Base-by-base conservation (phyloP, 2,888 invertebrate genomes). In the Leptopilina myrica region DNA sequence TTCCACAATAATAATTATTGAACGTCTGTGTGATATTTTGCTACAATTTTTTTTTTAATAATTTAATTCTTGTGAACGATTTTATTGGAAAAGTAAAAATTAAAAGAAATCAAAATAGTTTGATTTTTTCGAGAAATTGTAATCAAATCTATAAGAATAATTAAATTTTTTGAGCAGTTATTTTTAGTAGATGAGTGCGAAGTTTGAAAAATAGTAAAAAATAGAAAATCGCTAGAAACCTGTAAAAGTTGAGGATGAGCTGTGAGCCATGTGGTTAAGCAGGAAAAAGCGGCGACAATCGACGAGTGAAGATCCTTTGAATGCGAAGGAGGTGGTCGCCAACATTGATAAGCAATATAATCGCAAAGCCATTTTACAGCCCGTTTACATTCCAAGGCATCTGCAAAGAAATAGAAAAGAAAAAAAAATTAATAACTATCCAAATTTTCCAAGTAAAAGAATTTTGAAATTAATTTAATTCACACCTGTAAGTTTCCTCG, bases 301-400 rank as follows among this genome's bases (percentile, higher is more conserved):
- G 98, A 97, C 33, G 98, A 98, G 93, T 99, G 98, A 84, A 98
- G 93, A 93, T 98, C 98, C 91, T 98, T 97, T 75, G 97, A 98
- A 93, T 98, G 98, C 65, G 96, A 97, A 79, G 95, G 98, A 78
- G 97, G 99, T 78, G 98, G 99, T 84, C 98, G 95, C 87, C 97
- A 97, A 93, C 98, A 98, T 91, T 98, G 98, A 91, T 97, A 96
- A 78, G 97, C 96, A 87, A 99, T 98, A 93, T 99, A 99, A 93
- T 99, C 98, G 92, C 99, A 99, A 79, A 99, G 95, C 97, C 98
- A 99, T 88, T 98, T 98, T 33, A 99, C 98, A 14, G 97, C 97
- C 88, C 97, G 94, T 92, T 97, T 96, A 90, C 97, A 97, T 92
- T 98, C 97, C 88, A 97, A 93, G 77, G 96, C 96, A 93, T 97